Percentiles rank a stretch among this genome's conserved stretches.
phyloP scores from a whole-genome alignment of 2,888 invertebrate genomes.

The Calliopum simillimum region DNA sequence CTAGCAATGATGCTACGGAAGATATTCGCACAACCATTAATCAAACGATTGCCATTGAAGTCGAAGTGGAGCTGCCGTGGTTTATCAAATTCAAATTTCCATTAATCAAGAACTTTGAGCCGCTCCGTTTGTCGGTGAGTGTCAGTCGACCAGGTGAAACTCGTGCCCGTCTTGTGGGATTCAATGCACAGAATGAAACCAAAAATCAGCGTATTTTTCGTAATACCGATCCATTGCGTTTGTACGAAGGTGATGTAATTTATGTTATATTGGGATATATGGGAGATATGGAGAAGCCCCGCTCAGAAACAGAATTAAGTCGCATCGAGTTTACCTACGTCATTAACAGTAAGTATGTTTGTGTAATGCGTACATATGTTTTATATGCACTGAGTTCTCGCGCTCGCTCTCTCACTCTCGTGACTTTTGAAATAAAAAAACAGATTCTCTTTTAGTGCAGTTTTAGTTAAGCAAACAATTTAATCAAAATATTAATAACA shows the following conservation, averaged over 20 bases:
- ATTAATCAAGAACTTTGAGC: conserved; percentile 1
- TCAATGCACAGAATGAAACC: background rate
- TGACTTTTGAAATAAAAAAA: no score
- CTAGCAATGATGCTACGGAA: no score
- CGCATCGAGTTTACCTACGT: conserved; percentile 6
- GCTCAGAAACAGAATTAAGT: background rate
- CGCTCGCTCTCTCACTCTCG: background rate
- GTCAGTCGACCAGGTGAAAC: background rate
- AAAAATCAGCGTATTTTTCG: background rate
- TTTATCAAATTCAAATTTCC: conserved; percentile 13
- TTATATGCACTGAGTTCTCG: background rate
- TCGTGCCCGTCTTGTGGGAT: background rate
- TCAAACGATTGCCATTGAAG: background rate
- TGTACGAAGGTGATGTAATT: background rate
- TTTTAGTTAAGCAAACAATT: no score
- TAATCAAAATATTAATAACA: no score
- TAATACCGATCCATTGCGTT: background rate
- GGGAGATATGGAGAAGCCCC: background rate
- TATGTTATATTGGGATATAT: conserved; percentile 1
- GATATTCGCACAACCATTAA: no score
- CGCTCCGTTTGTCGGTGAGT: background rate
- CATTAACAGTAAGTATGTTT: conserved; percentile 15
- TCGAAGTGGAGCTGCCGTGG: conserved; percentile 25
- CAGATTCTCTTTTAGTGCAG: no score
- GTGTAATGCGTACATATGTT: no score